Percentiles rank a stretch among this genome's conserved stretches.
These are phyloP conservation scores for Tortricodes alternella DNA, from an alignment of 2,888 invertebrate genomes.

Conservation along the genomic window DNA sequence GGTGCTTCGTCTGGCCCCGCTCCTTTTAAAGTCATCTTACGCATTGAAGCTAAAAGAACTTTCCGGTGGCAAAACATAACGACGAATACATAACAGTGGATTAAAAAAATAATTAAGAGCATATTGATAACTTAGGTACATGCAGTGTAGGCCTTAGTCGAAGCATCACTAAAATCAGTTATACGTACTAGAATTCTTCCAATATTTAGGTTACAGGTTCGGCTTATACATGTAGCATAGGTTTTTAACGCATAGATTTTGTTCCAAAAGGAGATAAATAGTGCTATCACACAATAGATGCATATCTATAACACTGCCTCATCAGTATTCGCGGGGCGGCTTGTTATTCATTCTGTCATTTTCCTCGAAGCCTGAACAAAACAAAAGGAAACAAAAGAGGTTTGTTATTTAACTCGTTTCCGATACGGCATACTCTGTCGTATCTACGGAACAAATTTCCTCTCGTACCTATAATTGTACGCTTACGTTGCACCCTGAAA, in stretches of 20 bases:
- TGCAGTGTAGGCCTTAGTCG: neutral
- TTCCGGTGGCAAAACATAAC: conserved; percentile 4
- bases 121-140: neutral
- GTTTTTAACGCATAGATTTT: neutral
- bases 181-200: too few relatives aligned
- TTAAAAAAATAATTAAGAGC: neutral
- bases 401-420: conserved; percentile 80
- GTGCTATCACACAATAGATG: conserved; percentile 10
- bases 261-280: neutral
- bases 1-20: conserved; percentile 67
- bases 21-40: conserved; percentile 61
- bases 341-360: conserved; percentile 66
- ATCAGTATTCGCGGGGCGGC: conserved; percentile 68
- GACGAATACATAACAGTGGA: neutral
- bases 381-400: conserved; percentile 65
- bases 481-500: conserved; percentile 13
- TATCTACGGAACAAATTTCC: conserved; percentile 76
- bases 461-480: conserved; percentile 45
- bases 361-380: conserved; percentile 55
- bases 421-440: conserved; percentile 74
- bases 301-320: conserved; percentile 40
- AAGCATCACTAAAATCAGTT: too few relatives aligned
- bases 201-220: too few relatives aligned
- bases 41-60: conserved; percentile 31
- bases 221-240: too few relatives aligned